Percentiles rank a stretch among this genome's conserved stretches.
Evolutionary conservation across 2,888 invertebrate species (phyloP).

Genomic region (Rapana venosa): DNA sequence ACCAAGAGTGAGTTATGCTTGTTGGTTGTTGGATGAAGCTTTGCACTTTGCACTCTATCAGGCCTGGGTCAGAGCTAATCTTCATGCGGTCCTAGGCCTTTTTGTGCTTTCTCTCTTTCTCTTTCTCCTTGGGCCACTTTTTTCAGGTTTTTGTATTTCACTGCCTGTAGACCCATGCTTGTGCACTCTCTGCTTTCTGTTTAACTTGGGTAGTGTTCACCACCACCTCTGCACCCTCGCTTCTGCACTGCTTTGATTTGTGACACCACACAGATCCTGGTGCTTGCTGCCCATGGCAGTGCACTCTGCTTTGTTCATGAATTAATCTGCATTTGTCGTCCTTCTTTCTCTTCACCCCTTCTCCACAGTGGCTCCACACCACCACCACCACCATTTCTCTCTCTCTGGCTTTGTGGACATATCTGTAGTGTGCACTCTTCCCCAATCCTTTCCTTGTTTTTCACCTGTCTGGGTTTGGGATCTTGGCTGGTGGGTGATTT

Average conservation of each 20-base stretch:
- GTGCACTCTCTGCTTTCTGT: neutral
- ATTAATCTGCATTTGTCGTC: neutral
- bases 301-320: neutral
- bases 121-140: neutral
- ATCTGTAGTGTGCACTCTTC: neutral
- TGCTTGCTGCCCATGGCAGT: constrained; percentile 5
- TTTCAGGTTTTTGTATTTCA: neutral
- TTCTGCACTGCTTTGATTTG: neutral
- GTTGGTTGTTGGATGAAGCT: constrained; percentile 26
- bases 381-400: too few relatives aligned
- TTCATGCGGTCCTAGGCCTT: neutral
- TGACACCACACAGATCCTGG: neutral
- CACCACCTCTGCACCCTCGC: neutral
- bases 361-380: too few relatives aligned
- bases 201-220: neutral
- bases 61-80: neutral
- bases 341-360: neutral
- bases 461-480: too few relatives aligned
- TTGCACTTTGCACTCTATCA: constrained; percentile 2
- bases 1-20: constrained; percentile 41
- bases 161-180: neutral
- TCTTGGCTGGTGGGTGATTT: too few relatives aligned
- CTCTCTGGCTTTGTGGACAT: constrained; percentile 4
- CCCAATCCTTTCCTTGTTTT: neutral
- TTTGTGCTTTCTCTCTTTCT: neutral